A percentile compares a stretch with the other conserved stretches of the same genome.
These are phyloP conservation scores for Nannoperca australis DNA, from an alignment of 2,797 vertebrate species.

Conservation along the genomic window DNA sequence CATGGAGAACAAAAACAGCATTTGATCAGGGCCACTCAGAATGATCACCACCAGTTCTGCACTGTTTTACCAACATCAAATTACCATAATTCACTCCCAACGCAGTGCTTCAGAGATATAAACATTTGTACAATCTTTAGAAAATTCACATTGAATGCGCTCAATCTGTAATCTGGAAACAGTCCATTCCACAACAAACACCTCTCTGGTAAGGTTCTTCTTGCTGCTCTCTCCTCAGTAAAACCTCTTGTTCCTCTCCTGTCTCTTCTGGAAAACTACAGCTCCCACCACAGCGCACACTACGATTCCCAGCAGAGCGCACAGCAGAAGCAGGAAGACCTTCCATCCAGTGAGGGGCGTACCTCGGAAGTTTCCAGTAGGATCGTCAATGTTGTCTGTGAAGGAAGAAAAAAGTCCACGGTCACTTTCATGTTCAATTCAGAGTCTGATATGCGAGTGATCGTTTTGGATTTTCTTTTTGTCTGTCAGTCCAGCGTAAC, in stretches of 20 bases:
- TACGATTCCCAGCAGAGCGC: conserved; percentile 93
- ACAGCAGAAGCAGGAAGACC: conserved; percentile 95
- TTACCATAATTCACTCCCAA: conserved; percentile 22
- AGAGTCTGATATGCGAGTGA: neutral
- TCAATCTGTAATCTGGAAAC: conserved; percentile 53
- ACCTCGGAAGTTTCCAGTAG: conserved; percentile 95
- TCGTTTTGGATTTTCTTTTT: neutral
- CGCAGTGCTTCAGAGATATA: conserved; percentile 76
- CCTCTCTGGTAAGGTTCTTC: conserved; percentile 13
- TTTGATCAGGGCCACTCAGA: conserved; percentile 26
- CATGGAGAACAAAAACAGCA: conserved; percentile 27
- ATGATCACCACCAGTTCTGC: neutral
- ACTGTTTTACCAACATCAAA: conserved; percentile 12
- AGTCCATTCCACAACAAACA: conserved; percentile 49
- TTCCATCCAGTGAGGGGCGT: conserved; percentile 97
- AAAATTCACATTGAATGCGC: conserved; percentile 81
- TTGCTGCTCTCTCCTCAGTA: conserved; percentile 84
- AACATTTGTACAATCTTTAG: conserved; percentile 80
- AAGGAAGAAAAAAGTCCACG: neutral
- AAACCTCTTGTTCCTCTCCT: conserved; percentile 98
- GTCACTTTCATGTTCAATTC: neutral
- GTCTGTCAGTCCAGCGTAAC: neutral
- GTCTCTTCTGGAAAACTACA: conserved; percentile 97
- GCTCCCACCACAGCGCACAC: conserved; percentile 96
- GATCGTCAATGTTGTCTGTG: conserved; percentile 96